phyloP scores from a whole-genome alignment of 2,888 invertebrate genomes.

The Julus scandinavius region DNA sequence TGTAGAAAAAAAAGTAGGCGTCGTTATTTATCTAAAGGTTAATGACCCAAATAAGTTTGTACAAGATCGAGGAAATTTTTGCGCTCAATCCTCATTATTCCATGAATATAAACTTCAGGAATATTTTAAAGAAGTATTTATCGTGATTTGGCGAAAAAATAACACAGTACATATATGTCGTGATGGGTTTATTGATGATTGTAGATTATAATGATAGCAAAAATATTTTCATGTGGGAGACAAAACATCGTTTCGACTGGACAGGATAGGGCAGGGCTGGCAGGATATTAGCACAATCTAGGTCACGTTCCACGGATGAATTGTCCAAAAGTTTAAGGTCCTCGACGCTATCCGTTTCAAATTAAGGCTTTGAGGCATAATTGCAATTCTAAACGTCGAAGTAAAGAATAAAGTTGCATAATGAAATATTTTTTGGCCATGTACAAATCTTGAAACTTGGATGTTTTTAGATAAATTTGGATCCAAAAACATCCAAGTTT shows the following conservation, averaged over 20 bases:
- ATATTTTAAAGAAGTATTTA: background rate
- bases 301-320: constrained; percentile 6
- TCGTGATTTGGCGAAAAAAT: background rate
- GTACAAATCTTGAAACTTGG: too few relatives aligned
- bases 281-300: background rate
- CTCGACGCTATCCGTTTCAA: background rate
- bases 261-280: background rate
- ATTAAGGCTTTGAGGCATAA: too few relatives aligned
- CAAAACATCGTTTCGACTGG: background rate
- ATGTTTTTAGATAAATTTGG: too few relatives aligned
- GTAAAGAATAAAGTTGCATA: too few relatives aligned
- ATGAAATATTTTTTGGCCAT: too few relatives aligned
- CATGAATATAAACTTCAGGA: background rate
- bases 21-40: background rate
- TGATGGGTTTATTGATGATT: background rate
- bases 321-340: constrained; percentile 14
- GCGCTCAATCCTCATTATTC: background rate
- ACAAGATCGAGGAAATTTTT: background rate
- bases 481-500: too few relatives aligned
- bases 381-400: too few relatives aligned
- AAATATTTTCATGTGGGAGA: background rate
- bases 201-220: background rate
- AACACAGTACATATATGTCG: background rate
- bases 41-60: background rate
- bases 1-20: background rate